phyloP scores from a whole-genome alignment of 2,888 invertebrate genomes.

The Zeuzera pyrina region DNA sequence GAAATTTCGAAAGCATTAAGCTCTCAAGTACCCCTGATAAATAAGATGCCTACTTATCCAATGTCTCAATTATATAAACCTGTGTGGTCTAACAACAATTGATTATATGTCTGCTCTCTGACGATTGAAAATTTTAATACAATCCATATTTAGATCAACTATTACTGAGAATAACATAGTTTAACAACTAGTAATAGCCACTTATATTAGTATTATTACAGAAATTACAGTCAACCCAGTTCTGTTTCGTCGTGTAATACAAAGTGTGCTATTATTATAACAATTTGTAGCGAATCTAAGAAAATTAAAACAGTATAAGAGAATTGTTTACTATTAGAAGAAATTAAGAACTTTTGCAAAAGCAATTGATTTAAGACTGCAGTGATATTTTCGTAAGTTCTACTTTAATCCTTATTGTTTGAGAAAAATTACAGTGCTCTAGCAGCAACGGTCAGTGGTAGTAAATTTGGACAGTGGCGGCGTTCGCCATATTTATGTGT shows the following conservation, averaged over 20 bases:
- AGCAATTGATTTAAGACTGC: neutral
- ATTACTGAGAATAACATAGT: slow-evolving; percentile 51
- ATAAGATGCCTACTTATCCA: slow-evolving; percentile 38
- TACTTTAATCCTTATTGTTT: slow-evolving; percentile 3
- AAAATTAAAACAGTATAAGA: no score
- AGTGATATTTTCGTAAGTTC: no score
- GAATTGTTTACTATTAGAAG: no score
- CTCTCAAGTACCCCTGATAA: slow-evolving; percentile 12
- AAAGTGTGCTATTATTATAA: no score
- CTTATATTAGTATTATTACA: slow-evolving; percentile 57
- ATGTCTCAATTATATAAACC: slow-evolving; percentile 59
- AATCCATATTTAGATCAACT: slow-evolving; percentile 57
- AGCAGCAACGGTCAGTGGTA: slow-evolving; percentile 35
- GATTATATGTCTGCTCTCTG: slow-evolving; percentile 39
- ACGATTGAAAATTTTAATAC: slow-evolving; percentile 48
- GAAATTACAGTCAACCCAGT: no score
- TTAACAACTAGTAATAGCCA: slow-evolving; percentile 56
- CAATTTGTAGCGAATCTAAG: no score
- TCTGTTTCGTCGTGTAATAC: no score
- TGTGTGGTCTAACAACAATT: slow-evolving; percentile 55
- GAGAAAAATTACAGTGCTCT: slow-evolving; percentile 37
- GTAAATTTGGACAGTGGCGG: slow-evolving; percentile 56
- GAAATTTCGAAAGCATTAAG: slow-evolving; percentile 27
- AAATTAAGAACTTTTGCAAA: neutral
- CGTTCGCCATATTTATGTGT: slow-evolving; percentile 58